These are phyloP conservation scores for Dermochelys coriacea DNA, from an alignment of 2,797 vertebrate species.

Conservation along the genomic window DNA sequence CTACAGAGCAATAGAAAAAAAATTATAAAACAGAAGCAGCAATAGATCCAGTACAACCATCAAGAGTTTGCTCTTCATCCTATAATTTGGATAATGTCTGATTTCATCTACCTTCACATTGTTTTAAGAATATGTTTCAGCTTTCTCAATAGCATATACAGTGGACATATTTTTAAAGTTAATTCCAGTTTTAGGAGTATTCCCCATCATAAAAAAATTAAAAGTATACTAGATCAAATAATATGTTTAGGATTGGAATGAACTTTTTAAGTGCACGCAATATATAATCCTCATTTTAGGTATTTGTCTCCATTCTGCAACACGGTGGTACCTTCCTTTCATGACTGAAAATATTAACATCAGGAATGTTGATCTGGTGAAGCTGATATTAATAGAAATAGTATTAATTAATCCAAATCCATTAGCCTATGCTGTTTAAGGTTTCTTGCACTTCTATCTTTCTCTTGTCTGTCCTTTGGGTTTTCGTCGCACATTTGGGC, in stretches of 20 bases:
- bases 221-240: background rate
- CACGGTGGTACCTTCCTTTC: background rate
- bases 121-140: background rate
- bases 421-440: background rate
- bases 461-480: background rate
- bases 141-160: background rate
- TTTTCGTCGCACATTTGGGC: background rate
- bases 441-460: background rate
- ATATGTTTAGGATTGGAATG: background rate
- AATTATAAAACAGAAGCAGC: background rate
- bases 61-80: background rate
- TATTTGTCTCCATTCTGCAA: background rate
- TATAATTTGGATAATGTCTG: background rate
- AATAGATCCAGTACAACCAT: background rate
- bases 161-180: background rate
- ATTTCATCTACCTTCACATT: background rate
- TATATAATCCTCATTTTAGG: background rate
- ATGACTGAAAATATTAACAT: background rate
- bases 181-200: background rate
- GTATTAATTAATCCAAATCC: background rate
- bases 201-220: background rate
- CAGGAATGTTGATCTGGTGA: background rate
- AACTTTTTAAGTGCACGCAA: background rate
- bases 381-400: background rate
- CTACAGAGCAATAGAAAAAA: slow-evolving; percentile 77